Evolutionary conservation across 2,797 vertebrate species (phyloP).

Genomic region (Gastrophryne carolinensis): DNA sequence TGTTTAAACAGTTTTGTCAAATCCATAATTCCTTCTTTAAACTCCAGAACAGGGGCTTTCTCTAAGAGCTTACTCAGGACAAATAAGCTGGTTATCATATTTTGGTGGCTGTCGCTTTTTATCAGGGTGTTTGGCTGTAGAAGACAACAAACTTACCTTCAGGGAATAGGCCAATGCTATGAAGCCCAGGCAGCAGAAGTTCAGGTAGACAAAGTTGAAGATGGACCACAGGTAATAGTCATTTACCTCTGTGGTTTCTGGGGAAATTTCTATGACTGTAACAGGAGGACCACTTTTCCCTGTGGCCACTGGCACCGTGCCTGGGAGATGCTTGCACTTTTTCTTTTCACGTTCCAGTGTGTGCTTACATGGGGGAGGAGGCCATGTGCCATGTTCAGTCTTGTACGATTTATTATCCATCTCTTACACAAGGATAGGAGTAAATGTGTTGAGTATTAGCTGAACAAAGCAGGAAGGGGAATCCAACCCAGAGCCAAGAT

Average conservation of each 20-base stretch:
- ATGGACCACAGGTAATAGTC: constrained; percentile 82
- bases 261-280: constrained; percentile 71
- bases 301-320: constrained; percentile 33
- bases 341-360: constrained; percentile 64
- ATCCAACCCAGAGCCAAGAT: constrained; percentile 10
- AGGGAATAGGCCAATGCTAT: constrained; percentile 78
- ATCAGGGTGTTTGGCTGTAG: neutral
- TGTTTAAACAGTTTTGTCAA: too few relatives aligned
- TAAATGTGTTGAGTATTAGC: constrained; percentile 28
- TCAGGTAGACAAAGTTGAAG: constrained; percentile 84
- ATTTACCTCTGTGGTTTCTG: constrained; percentile 73
- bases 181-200: constrained; percentile 80
- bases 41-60: too few relatives aligned
- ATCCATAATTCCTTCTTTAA: too few relatives aligned
- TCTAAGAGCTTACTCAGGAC: too few relatives aligned
- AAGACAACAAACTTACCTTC: constrained; percentile 65
- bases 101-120: too few relatives aligned
- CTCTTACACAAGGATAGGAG: constrained; percentile 44
- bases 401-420: constrained; percentile 74
- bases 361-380: constrained; percentile 65
- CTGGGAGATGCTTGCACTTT: constrained; percentile 38
- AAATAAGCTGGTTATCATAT: too few relatives aligned
- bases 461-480: neutral
- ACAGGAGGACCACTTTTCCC: constrained; percentile 69
- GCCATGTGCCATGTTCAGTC: constrained; percentile 67